Evolutionary conservation across 2,797 vertebrate genomes (phyloP).

Genomic region (Halcyon smyrnensis): DNA sequence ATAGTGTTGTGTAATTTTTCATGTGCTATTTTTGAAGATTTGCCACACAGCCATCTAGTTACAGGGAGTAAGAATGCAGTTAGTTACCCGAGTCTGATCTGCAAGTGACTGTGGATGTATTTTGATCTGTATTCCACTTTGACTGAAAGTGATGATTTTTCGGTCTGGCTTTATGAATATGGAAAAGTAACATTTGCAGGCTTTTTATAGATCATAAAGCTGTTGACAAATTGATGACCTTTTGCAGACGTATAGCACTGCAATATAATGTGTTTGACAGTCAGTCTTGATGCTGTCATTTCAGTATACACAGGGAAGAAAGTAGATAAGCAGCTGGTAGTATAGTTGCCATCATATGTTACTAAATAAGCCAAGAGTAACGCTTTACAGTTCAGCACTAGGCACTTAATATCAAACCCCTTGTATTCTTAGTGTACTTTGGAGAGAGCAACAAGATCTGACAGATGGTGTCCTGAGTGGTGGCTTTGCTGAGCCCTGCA

Average conservation of each 20-base stretch:
- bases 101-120: neutral
- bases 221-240: conserved; percentile 33
- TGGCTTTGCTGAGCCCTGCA: neutral
- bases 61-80: neutral
- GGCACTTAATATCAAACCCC: neutral
- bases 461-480: neutral
- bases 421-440: neutral
- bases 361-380: neutral
- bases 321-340: neutral
- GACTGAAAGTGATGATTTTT: conserved; percentile 12
- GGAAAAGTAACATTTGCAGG: conserved; percentile 12
- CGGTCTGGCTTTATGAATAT: conserved; percentile 3
- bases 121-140: conserved; percentile 2
- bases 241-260: neutral
- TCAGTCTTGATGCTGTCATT: neutral
- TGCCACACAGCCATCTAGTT: neutral
- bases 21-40: neutral
- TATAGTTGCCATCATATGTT: neutral
- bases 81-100: neutral
- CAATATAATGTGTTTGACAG: neutral
- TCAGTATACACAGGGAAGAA: neutral
- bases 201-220: conserved; percentile 33
- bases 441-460: neutral
- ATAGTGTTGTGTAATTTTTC: neutral
- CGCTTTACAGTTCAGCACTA: neutral